phyloP scores from a whole-genome alignment of 2,797 vertebrate genomes.

The Holocentrus rufus region DNA sequence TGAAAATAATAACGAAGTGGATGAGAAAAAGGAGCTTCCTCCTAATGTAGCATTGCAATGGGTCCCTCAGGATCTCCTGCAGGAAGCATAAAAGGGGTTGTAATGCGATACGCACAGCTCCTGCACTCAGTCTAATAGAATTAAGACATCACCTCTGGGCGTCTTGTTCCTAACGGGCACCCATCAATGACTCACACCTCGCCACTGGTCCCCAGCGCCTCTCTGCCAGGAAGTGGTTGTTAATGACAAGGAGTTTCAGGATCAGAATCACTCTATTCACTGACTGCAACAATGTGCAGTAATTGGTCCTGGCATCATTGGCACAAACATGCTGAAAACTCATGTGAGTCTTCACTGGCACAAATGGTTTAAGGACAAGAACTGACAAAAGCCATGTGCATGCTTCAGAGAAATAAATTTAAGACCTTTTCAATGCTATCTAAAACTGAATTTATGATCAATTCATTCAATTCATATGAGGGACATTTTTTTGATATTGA shows the following conservation, averaged over 20 bases:
- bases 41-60: not conserved
- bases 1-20: not conserved
- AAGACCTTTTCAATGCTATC: too few relatives aligned
- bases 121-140: constrained; percentile 20
- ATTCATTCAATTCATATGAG: too few relatives aligned
- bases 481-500: too few relatives aligned
- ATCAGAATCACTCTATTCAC: not conserved
- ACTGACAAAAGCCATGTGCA: too few relatives aligned
- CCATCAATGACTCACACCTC: not conserved
- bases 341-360: too few relatives aligned
- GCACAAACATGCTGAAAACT: too few relatives aligned
- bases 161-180: not conserved
- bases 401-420: too few relatives aligned
- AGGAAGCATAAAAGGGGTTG: constrained; percentile 1
- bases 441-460: too few relatives aligned
- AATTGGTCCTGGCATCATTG: too few relatives aligned
- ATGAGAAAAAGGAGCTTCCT: not conserved
- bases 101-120: not conserved
- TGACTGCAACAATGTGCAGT: too few relatives aligned
- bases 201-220: not conserved
- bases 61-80: not conserved
- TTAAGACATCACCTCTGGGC: not conserved
- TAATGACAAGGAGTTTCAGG: not conserved
- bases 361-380: too few relatives aligned
- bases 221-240: not conserved